These are phyloP conservation scores for Macheiramphus alcinus DNA, from an alignment of 2,113 vertebrate species.

Conservation along the genomic window DNA sequence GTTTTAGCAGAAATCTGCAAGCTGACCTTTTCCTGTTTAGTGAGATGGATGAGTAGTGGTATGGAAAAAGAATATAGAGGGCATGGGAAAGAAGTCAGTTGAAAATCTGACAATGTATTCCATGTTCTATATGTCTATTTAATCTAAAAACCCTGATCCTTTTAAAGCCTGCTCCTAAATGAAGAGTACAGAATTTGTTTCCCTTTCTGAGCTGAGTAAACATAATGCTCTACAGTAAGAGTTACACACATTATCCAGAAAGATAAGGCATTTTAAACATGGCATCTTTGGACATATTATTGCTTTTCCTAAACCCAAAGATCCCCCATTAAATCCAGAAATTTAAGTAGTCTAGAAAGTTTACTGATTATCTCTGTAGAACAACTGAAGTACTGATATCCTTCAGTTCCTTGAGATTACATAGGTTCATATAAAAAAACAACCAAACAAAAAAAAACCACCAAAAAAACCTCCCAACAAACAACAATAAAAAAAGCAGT, in stretches of 20 bases:
- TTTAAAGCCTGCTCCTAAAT: background rate
- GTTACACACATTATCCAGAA: background rate
- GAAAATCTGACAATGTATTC: background rate
- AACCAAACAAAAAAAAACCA: too few species aligned
- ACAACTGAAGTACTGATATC: background rate
- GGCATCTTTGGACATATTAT: background rate
- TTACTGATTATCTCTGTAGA: background rate
- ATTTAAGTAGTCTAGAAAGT: background rate
- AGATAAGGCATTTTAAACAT: background rate
- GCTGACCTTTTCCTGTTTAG: background rate
- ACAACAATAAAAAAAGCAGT: background rate
- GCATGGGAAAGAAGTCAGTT: background rate
- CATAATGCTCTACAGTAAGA: background rate
- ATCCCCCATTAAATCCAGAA: background rate
- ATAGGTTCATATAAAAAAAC: background rate
- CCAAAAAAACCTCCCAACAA: background rate
- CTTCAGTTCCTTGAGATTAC: background rate
- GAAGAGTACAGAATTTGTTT: background rate
- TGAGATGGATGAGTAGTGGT: background rate
- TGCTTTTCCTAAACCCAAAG: background rate
- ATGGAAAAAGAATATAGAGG: background rate
- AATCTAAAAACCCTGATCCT: background rate
- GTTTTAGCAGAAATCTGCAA: slow-evolving; percentile 29
- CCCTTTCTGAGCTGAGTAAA: background rate
- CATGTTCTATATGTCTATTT: background rate